Conservation (phyloP, 2,797 vertebrate genomes). For the Prionace glauca region DNA sequence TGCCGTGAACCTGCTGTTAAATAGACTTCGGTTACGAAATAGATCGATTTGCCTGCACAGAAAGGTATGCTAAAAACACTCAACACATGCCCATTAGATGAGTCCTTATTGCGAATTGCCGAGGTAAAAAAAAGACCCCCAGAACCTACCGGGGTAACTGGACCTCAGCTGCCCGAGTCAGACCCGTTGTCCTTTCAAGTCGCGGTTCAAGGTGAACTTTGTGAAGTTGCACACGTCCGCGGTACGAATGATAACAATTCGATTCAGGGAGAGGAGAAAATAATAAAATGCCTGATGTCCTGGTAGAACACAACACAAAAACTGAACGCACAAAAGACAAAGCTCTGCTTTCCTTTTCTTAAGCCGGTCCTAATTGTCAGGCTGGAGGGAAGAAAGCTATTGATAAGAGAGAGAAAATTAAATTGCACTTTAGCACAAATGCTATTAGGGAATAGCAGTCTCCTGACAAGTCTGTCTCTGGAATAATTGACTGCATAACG, state of each 20-base stretch:
- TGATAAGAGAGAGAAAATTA: conserved; percentile 71
- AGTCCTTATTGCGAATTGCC: not conserved
- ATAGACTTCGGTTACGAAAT: not conserved
- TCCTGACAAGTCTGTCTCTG: conserved; percentile 63
- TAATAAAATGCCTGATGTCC: not conserved
- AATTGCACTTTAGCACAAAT: conserved; percentile 97
- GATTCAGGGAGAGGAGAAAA: not conserved
- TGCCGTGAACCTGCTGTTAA: no score
- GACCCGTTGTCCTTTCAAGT: not conserved
- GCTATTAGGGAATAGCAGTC: conserved; percentile 90
- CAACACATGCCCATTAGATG: not conserved
- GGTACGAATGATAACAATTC: not conserved
- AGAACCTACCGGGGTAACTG: not conserved
- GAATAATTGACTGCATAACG: conserved; percentile 28
- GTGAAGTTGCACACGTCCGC: not conserved
- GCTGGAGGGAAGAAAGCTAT: conserved; percentile 29
- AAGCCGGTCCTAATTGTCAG: conserved; percentile 31
- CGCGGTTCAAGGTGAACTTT: not conserved
- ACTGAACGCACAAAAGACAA: not conserved
- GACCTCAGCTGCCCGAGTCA: no score
- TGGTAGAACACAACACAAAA: not conserved
- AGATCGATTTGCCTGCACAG: not conserved
- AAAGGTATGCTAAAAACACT: not conserved
- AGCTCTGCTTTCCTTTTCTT: no score
- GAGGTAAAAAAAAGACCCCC: no score